phyloP scores from a whole-genome alignment of 1,140 invertebrate genomes.

The Sinonovacula constricta region DNA sequence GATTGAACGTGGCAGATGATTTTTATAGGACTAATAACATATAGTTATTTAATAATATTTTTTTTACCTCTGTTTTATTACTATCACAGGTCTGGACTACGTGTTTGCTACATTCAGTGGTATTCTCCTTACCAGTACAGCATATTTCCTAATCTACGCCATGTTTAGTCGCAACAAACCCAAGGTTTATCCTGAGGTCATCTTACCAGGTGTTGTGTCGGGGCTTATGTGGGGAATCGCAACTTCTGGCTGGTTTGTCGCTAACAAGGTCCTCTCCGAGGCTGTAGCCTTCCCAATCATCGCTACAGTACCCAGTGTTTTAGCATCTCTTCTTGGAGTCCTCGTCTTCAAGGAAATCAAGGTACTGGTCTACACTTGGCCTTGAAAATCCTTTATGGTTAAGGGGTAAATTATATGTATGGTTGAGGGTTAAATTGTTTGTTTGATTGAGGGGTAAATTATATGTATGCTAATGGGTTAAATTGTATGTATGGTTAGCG shows the following conservation, averaged over 20 bases:
- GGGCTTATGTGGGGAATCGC: conserved; percentile 80
- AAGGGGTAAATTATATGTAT: too few relatives aligned
- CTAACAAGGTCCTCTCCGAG: conserved; percentile 78
- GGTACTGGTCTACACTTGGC: conserved; percentile 56
- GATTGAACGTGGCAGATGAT: too few relatives aligned
- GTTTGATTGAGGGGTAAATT: too few relatives aligned
- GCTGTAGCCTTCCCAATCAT: conserved; percentile 79
- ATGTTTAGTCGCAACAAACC: conserved; percentile 75
- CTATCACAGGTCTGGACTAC: conserved; percentile 78
- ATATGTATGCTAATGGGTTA: too few relatives aligned
- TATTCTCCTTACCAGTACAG: conserved; percentile 76
- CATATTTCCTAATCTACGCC: conserved; percentile 78
- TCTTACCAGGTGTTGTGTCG: conserved; percentile 78
- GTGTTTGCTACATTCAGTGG: conserved; percentile 80
- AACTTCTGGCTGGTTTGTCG: conserved; percentile 78
- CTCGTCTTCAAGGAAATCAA: conserved; percentile 73
- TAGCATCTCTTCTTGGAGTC: conserved; percentile 72
- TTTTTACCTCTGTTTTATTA: too few relatives aligned
- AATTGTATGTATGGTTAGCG: too few relatives aligned
- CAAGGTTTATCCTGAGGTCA: conserved; percentile 75
- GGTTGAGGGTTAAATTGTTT: too few relatives aligned
- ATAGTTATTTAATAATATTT: too few relatives aligned
- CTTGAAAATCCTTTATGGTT: too few relatives aligned
- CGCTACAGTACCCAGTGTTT: conserved; percentile 67
- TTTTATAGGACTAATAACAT: too few relatives aligned